These are phyloP conservation scores for Gallirallus australis DNA, from an alignment of 2,797 vertebrate species.

Conservation along the genomic window DNA sequence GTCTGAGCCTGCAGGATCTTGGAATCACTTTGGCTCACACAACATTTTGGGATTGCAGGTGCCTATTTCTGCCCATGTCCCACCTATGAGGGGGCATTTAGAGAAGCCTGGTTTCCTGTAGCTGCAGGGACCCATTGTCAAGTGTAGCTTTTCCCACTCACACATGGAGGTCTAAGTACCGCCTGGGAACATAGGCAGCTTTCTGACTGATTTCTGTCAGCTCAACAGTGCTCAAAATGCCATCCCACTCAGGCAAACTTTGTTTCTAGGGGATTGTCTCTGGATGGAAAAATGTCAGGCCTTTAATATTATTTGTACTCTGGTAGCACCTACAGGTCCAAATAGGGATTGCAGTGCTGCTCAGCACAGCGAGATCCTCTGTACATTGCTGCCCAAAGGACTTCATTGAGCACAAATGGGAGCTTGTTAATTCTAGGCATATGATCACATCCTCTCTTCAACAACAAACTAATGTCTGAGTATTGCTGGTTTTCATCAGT, in stretches of 20 bases:
- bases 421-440: background rate
- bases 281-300: background rate
- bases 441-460: background rate
- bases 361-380: background rate
- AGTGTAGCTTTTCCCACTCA: background rate
- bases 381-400: background rate
- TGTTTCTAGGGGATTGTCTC: background rate
- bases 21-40: background rate
- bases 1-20: background rate
- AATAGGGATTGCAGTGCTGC: background rate
- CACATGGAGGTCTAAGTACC: background rate
- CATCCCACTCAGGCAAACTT: background rate
- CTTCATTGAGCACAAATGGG: background rate
- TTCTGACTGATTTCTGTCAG: background rate
- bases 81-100: background rate
- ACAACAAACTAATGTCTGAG: background rate
- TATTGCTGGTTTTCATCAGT: background rate
- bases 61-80: background rate
- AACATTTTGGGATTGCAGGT: background rate
- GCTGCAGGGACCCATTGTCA: background rate
- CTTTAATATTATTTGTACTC: background rate
- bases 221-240: background rate
- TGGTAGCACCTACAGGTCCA: constrained; percentile 28
- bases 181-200: background rate
- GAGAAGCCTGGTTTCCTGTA: background rate